Evolutionary conservation across 1,140 invertebrate species (phyloP).

Genomic region (Spodoptera litura): DNA sequence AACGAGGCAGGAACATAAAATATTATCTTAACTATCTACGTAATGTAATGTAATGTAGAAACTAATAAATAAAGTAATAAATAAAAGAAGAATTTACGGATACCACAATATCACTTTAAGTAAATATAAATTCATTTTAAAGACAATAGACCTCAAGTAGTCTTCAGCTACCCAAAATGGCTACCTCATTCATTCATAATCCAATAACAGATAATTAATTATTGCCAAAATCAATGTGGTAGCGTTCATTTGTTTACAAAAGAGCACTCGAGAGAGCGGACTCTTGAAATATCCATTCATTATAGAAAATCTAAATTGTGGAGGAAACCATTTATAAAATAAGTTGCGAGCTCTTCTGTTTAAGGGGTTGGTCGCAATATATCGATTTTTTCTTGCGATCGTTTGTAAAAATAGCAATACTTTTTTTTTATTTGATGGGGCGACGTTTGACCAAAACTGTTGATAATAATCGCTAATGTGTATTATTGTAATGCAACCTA

Average conservation of each 20-base stretch:
- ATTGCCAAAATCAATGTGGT: constrained; percentile 50
- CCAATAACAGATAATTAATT: constrained; percentile 55
- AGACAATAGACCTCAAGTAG: not conserved
- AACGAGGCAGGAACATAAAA: too few species aligned
- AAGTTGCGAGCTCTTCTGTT: constrained; percentile 16
- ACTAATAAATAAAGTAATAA: too few species aligned
- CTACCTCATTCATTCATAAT: constrained; percentile 3
- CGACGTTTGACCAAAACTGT: too few species aligned
- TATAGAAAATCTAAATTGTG: constrained; percentile 53
- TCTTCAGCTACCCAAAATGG: not conserved
- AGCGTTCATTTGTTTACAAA: constrained; percentile 56
- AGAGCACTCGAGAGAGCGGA: constrained; percentile 39
- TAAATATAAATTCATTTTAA: not conserved
- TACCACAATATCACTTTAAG: not conserved
- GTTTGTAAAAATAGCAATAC: too few species aligned
- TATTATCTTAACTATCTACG: too few species aligned
- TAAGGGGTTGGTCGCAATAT: not conserved
- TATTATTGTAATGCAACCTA: too few species aligned
- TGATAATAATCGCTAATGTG: too few species aligned
- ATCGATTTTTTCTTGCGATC: too few species aligned
- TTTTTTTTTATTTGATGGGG: too few species aligned
- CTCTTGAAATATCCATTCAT: constrained; percentile 50
- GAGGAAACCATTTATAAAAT: constrained; percentile 48
- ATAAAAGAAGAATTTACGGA: too few species aligned
- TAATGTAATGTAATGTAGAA: too few species aligned